A percentile compares a stretch with the other conserved stretches of the same genome.
phyloP scores from a whole-genome alignment of 2,797 vertebrate genomes.

The Gallinago solitaria region DNA sequence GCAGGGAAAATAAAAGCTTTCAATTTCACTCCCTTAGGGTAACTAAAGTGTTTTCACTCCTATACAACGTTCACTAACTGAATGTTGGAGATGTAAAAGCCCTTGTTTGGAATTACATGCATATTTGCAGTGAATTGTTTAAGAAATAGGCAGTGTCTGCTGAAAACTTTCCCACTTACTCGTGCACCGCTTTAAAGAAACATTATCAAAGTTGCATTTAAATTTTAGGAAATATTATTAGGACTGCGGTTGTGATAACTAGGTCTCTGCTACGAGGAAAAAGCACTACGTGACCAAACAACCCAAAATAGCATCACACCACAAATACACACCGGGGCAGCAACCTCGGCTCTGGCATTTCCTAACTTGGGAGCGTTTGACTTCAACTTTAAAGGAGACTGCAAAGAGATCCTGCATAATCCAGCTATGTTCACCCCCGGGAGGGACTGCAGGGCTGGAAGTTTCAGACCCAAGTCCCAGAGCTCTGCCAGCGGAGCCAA shows the following conservation, averaged over 20 bases:
- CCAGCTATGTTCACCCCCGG: background rate
- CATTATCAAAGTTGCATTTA: background rate
- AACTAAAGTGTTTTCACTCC: background rate
- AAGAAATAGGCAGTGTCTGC: background rate
- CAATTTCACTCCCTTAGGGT: background rate
- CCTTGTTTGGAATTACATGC: background rate
- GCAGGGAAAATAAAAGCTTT: background rate
- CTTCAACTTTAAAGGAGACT: background rate
- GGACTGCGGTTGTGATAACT: background rate
- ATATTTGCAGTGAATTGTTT: background rate
- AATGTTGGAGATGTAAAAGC: background rate
- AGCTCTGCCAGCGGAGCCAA: background rate
- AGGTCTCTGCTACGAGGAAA: background rate
- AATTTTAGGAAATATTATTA: background rate
- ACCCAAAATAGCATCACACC: background rate
- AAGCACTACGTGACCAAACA: fast-evolving
- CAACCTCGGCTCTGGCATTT: background rate
- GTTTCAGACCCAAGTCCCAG: background rate
- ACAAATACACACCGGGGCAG: background rate
- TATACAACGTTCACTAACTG: background rate
- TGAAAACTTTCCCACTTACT: background rate
- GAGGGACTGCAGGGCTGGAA: background rate
- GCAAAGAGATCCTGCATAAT: background rate
- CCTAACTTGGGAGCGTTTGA: background rate
- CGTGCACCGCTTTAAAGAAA: background rate